Percentiles rank a stretch among this genome's conserved stretches.
These are phyloP conservation scores for Perca fluviatilis DNA, from an alignment of 2,113 vertebrate species.

Conservation along the genomic window DNA sequence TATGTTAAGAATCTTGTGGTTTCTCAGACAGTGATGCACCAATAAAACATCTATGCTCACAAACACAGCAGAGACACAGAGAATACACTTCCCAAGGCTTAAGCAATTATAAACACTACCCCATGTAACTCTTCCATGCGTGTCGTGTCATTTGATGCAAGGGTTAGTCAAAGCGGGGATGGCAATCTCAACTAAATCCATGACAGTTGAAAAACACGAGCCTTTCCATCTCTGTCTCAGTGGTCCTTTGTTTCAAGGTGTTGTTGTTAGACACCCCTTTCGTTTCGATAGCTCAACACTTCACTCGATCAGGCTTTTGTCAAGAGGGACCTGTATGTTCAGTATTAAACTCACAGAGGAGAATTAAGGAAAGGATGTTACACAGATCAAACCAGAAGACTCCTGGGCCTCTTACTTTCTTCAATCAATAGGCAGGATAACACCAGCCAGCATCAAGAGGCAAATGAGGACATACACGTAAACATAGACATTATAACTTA, in stretches of 20 bases:
- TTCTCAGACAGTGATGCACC: slow-evolving; percentile 17
- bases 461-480: slow-evolving; percentile 70
- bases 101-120: slow-evolving; percentile 28
- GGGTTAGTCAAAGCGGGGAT: slow-evolving; percentile 33
- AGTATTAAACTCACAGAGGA: slow-evolving; percentile 69
- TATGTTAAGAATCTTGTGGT: slow-evolving; percentile 14
- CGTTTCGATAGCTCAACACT: slow-evolving; percentile 56
- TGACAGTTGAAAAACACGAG: slow-evolving; percentile 50
- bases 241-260: slow-evolving; percentile 44
- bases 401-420: slow-evolving; percentile 63
- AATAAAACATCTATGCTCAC: slow-evolving; percentile 25
- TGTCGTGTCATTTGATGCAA: slow-evolving; percentile 34
- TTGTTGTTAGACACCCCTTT: slow-evolving; percentile 57
- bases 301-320: slow-evolving; percentile 67
- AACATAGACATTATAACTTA: slow-evolving; percentile 53
- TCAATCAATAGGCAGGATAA: slow-evolving; percentile 74
- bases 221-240: slow-evolving; percentile 37
- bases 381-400: slow-evolving; percentile 73
- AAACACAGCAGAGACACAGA: slow-evolving; percentile 4
- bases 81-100: slow-evolving; percentile 9
- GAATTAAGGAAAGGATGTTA: slow-evolving; percentile 76
- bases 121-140: neutral
- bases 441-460: slow-evolving; percentile 65
- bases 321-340: slow-evolving; percentile 61
- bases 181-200: slow-evolving; percentile 43